Evolutionary conservation across 2,113 vertebrate genomes (phyloP), one percentile per base, ranked within the genome.

Genomic region (Lethenteron camtschaticum): DNA sequence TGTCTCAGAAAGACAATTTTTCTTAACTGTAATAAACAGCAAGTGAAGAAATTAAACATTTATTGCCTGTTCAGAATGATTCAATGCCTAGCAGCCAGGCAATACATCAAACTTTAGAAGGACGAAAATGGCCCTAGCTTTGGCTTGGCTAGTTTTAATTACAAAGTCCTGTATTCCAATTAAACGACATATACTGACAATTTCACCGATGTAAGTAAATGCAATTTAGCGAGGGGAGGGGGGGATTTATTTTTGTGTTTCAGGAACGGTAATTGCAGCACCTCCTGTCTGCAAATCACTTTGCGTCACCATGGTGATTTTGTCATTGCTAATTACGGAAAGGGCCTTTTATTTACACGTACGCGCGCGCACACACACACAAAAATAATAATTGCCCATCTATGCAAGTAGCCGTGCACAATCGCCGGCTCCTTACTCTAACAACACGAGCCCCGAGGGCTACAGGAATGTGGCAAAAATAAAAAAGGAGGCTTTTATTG

Each of bases 11-110:
- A 66, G 63, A 66, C 63, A 24, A 66, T 66, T 66, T 16, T 16
- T 66, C 63, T 66, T 66, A 24, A 66, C n/a, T 66, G 63, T 24
- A 66, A 66, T 66, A 66, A 66, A 66, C 63, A 66, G 63, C 63
- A 66, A 66, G 24, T 66, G 63, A 24, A 66, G 63, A 66, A 66
- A 66, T 66, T 66, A 66, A 66, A 66, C 63, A 66, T 66, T 66
- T 66, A 66, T 66, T 66, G 24, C 63, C 63, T 66, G 63, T 24
- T 66, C 63, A 16, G 63, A 24, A 66, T 66, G 63, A 66, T 66
- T 66, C 63, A 66, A 24, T 24, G 63, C 63, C 63, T 24, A 9
- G 63, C 8, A 66, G 63, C 63, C 24, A 16, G 63, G 63, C 63
- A n/a, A 66, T 66, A 66, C 63, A 66, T 66, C 63, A 66, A 16